Base-by-base conservation (phyloP, 2,113 vertebrate species). In the Apteryx owenii region DNA sequence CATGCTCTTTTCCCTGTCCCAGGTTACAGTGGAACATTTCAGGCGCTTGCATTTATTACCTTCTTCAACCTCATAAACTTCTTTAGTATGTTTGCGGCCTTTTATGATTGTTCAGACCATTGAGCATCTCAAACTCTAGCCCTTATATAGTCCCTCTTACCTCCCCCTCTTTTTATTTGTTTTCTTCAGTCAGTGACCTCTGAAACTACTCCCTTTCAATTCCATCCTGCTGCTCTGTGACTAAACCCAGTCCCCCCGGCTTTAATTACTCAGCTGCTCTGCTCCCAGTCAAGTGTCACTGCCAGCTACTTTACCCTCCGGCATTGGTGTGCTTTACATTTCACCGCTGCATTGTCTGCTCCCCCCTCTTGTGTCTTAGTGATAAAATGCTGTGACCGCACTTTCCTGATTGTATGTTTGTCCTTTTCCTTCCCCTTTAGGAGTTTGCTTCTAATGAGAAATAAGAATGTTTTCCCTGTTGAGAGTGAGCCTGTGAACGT, bases 201-300 rank as follows among this genome's bases (percentile, higher is more conserved):
- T 72, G 88, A 53, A 95, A 50, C n/a, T 60, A 11, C 54, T 93
- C 50, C 64, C 76, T 88, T 94, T 84, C 1, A 1, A 83, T 94
- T 83, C 73, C 61, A 68, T 54, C 84, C 73, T 72, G 84, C 86
- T 91, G 77, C 64, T 92, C 0, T 5, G 73, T 89, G 91, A 42
- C 80, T 83, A 90, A 88, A 81, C 51, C 65, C 51, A 7, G 80
- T 60, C 61, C 83, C 83, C 90, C 86, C 75, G 86, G 69, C 80
- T 95, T 92, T 93, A 86, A 90, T 95, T 93, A 92, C 86, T 90
- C 85, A 72, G 81, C 85, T 93, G 62, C 56, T 79, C 79, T 31
- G 42, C 79, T 91, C 75, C 85, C 56, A 40, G 60, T 10, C 1
- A 14, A 70, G 82, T 16, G 2, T 60, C 14, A 10, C 85, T 89